Evolutionary conservation across 2,797 vertebrate species (phyloP).

Genomic region (Trematomus bernacchii): DNA sequence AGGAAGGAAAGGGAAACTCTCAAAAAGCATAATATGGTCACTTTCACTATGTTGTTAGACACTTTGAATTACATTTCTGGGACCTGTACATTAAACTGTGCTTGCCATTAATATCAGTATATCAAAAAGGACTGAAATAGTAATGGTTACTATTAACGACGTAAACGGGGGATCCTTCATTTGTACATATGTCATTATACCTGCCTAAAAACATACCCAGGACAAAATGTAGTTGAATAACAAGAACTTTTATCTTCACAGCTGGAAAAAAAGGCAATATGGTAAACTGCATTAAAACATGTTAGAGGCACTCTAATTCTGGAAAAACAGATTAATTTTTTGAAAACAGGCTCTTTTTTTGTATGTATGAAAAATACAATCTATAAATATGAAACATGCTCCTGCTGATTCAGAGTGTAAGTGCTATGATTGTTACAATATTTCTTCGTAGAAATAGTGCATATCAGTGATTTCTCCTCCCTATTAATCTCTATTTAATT

Average conservation of each 20-base stretch:
- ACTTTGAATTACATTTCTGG: too few species aligned
- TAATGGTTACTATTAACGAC: background rate
- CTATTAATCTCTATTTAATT: constrained; percentile 9
- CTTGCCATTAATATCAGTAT: too few species aligned
- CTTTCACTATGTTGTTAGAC: too few species aligned
- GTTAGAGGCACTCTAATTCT: constrained; percentile 31
- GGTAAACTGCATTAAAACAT: constrained; percentile 39
- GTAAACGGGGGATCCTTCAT: background rate
- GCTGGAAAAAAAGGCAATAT: constrained; percentile 31
- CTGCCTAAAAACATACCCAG: background rate
- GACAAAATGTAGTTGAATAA: constrained; percentile 20
- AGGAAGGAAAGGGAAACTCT: too few species aligned
- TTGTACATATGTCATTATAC: background rate
- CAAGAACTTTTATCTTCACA: constrained; percentile 57
- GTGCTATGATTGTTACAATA: constrained; percentile 34
- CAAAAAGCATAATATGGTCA: too few species aligned
- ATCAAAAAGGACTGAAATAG: too few species aligned
- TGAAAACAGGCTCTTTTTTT: constrained; percentile 14
- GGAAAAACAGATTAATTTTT: constrained; percentile 27
- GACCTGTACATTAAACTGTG: too few species aligned
- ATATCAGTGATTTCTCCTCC: constrained; percentile 39
- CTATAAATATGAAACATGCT: constrained; percentile 47
- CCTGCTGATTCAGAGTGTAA: constrained; percentile 34
- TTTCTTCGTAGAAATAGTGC: constrained; percentile 31
- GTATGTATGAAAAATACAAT: constrained; percentile 40